Evolutionary conservation across 2,888 invertebrate species (phyloP).

Genomic region (Tinea trinotella): DNA sequence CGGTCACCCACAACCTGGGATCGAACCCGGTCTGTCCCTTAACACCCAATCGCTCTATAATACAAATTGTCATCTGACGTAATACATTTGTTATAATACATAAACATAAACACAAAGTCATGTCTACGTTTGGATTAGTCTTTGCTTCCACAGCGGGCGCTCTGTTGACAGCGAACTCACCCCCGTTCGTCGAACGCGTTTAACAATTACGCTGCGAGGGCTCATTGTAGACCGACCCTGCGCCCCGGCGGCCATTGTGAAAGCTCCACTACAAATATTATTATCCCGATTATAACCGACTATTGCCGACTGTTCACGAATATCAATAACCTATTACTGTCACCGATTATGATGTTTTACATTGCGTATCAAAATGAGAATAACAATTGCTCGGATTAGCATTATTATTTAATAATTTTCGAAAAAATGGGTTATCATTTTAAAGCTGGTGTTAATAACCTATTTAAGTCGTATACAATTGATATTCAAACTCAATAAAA

Average conservation of each 20-base stretch:
- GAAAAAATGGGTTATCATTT: neutral
- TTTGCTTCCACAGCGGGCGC: constrained; percentile 46
- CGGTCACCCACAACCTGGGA: too few relatives aligned
- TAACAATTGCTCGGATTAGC: neutral
- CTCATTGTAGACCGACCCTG: constrained; percentile 65
- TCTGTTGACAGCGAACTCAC: constrained; percentile 60
- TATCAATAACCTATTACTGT: constrained; percentile 70
- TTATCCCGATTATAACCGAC: constrained; percentile 40
- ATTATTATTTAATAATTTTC: neutral
- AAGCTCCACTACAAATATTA: constrained; percentile 66
- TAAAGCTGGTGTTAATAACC: neutral
- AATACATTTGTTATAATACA: too few relatives aligned
- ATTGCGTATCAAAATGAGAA: constrained; percentile 4
- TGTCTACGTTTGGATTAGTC: too few relatives aligned
- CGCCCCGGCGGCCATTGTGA: constrained; percentile 61
- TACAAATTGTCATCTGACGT: too few relatives aligned
- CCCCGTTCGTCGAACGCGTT: constrained; percentile 45
- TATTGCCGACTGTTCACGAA: constrained; percentile 55
- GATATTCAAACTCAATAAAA: too few relatives aligned
- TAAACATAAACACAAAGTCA: too few relatives aligned
- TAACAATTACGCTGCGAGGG: constrained; percentile 66
- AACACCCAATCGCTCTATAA: too few relatives aligned
- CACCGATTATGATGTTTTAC: constrained; percentile 47
- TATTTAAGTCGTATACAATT: neutral
- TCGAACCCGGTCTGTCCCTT: too few relatives aligned